These are phyloP conservation scores for Calliphora vicina DNA, from an alignment of 1,140 invertebrate species.

Conservation along the genomic window DNA sequence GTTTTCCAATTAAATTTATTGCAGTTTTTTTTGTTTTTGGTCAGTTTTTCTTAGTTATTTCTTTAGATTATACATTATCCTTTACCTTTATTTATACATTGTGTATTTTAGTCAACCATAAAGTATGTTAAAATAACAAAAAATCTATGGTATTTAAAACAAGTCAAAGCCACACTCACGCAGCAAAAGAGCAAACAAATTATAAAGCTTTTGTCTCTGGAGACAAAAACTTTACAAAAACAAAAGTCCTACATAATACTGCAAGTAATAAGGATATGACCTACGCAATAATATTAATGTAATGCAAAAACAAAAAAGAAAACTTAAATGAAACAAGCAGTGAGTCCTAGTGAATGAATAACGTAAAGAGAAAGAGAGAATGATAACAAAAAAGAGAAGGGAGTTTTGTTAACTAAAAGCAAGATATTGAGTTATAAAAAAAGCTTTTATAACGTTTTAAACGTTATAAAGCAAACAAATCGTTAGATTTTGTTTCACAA, in stretches of 20 bases:
- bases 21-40: too few relatives aligned
- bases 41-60: too few relatives aligned
- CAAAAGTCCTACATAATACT: background rate
- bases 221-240: background rate
- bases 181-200: background rate
- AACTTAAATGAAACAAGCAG: background rate
- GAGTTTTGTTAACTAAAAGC: background rate
- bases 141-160: background rate
- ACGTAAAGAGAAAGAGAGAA: background rate
- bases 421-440: background rate
- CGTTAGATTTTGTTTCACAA: background rate
- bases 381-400: background rate
- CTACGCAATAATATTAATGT: constrained; percentile 21
- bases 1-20: too few relatives aligned
- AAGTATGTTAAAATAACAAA: background rate
- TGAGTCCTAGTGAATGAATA: background rate
- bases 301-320: background rate
- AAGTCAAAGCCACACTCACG: background rate
- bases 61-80: too few relatives aligned
- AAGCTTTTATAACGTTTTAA: background rate
- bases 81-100: too few relatives aligned
- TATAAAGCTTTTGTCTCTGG: background rate
- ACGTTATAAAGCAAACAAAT: background rate
- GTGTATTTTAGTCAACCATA: background rate
- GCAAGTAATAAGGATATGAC: constrained; percentile 34